phyloP scores from a whole-genome alignment of 2,888 invertebrate genomes.

The Deroplatys truncata region DNA sequence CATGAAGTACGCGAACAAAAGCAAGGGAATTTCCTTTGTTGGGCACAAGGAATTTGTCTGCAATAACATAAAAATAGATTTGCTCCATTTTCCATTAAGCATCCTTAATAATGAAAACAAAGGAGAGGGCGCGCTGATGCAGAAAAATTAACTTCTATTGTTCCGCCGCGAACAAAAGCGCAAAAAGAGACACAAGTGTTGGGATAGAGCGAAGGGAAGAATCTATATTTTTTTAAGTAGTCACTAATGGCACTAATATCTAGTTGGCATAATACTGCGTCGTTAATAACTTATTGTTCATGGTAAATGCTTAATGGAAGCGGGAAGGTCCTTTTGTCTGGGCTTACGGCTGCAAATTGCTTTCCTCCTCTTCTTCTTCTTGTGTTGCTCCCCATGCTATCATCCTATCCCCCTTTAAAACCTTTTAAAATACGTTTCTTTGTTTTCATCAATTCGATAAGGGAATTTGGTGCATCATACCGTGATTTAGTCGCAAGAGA shows the following conservation, averaged over 20 bases:
- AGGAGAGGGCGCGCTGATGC: background rate
- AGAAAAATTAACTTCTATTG: background rate
- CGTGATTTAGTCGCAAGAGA: background rate
- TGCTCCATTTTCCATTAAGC: background rate
- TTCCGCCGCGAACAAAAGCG: background rate
- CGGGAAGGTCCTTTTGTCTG: background rate
- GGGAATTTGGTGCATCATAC: background rate
- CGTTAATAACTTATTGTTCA: conserved; percentile 22
- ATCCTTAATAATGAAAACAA: background rate
- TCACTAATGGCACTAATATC: conserved; percentile 2
- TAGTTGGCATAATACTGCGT: background rate
- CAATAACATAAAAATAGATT: background rate
- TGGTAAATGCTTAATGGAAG: conserved; percentile 13
- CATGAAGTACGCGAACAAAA: background rate
- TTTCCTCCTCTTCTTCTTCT: background rate
- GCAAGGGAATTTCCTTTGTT: background rate
- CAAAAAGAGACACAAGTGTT: background rate
- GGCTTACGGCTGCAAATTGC: background rate
- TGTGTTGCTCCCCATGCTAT: background rate
- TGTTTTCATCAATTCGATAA: background rate
- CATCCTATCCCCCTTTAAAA: background rate
- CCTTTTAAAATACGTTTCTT: background rate
- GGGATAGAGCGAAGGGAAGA: background rate
- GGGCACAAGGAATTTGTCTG: background rate
- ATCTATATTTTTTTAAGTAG: conserved; percentile 10